Conservation (phyloP, 2,797 vertebrate species). For the Amblyopsis hoosieri region DNA sequence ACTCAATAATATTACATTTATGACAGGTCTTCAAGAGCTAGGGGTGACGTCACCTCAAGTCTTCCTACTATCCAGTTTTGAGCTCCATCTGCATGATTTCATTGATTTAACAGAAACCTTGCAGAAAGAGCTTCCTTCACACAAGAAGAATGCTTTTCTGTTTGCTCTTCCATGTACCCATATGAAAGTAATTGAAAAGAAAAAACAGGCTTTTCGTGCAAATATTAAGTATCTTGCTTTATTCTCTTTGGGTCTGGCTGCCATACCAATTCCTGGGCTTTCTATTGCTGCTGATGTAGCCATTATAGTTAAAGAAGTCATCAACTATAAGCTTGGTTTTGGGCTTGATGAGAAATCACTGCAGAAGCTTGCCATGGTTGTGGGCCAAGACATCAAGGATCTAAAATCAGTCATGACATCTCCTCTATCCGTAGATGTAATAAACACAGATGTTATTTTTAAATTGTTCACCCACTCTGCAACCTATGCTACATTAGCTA, state of each 20-base stretch:
- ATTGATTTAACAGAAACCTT: constrained; percentile 3
- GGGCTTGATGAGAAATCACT: constrained; percentile 2
- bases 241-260: not conserved
- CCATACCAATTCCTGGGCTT: not conserved
- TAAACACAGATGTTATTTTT: fast-evolving
- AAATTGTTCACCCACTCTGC: fast-evolving
- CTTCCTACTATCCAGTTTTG: constrained; percentile 71
- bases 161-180: constrained; percentile 6
- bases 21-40: constrained; percentile 9
- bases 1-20: not conserved
- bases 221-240: not conserved
- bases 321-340: fast-evolving
- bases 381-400: fast-evolving
- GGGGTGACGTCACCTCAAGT: constrained; percentile 52
- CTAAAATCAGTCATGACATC: not conserved
- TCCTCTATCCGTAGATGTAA: not conserved
- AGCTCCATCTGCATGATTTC: constrained; percentile 64
- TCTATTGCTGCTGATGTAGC: fast-evolving
- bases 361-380: not conserved
- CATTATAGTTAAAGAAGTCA: fast-evolving
- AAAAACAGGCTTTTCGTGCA: constrained; percentile 5
- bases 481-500: fast-evolving
- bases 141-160: constrained; percentile 15
- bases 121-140: constrained; percentile 22
- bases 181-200: constrained; percentile 10